Percentiles rank a stretch among this genome's conserved stretches.
These are phyloP conservation scores for Ellobius talpinus DNA, from an alignment of 2,113 vertebrate genomes.

Conservation along the genomic window DNA sequence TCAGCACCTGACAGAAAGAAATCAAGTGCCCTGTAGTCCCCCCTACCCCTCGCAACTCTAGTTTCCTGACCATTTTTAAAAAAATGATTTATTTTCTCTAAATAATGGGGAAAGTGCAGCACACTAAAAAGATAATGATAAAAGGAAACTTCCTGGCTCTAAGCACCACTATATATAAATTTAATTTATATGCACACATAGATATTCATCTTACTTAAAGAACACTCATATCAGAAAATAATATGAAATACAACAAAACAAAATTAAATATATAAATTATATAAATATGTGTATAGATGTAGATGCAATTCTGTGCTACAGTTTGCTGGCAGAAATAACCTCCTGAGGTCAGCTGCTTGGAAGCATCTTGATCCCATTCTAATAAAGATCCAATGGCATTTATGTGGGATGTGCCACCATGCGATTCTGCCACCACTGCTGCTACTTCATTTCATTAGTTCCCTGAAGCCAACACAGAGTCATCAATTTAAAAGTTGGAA, in stretches of 20 bases:
- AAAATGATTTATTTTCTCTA: conserved; percentile 49
- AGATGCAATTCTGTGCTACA: conserved; percentile 43
- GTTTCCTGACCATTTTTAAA: conserved; percentile 63
- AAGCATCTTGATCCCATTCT: conserved; percentile 33
- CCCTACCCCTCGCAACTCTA: not conserved
- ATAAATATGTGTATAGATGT: not conserved
- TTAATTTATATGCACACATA: not conserved
- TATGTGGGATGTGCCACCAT: conserved; percentile 14
- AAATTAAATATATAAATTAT: conserved; percentile 34
- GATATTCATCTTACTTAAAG: conserved; percentile 17
- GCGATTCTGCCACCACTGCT: not conserved
- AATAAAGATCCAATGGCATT: conserved; percentile 68
- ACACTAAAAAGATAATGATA: conserved; percentile 10
- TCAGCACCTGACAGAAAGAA: conserved; percentile 64
- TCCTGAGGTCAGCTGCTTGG: conserved; percentile 66
- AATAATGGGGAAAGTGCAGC: conserved; percentile 35
- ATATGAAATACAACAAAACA: conserved; percentile 35
- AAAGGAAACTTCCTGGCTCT: conserved; percentile 21
- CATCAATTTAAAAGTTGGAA: not conserved
- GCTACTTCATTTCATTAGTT: conserved; percentile 39
- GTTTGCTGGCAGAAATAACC: conserved; percentile 35
- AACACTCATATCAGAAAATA: conserved; percentile 4
- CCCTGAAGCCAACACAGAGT: conserved; percentile 45
- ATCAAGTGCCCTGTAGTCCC: not conserved
- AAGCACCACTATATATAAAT: not conserved